Percentiles rank a stretch among this genome's conserved stretches.
These are phyloP conservation scores for Lindbergichthys nudifrons DNA, from an alignment of 2,797 vertebrate genomes.

Conservation along the genomic window DNA sequence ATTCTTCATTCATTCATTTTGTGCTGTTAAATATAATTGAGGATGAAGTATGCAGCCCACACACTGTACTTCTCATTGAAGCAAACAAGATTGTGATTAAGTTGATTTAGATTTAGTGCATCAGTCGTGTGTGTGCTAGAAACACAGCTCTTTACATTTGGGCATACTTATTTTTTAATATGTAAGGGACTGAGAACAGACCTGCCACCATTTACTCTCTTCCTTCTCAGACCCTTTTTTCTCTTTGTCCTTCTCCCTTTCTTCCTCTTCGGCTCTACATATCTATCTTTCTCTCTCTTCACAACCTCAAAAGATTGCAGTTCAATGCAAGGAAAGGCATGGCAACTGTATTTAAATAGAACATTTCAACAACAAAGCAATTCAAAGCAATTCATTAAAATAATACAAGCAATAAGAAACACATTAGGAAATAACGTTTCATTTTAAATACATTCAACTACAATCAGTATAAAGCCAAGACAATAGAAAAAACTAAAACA, in stretches of 20 bases:
- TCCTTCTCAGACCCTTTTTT: not conserved
- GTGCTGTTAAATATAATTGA: constrained; percentile 50
- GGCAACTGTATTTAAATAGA: too few species aligned
- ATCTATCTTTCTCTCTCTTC: constrained; percentile 20
- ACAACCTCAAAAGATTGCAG: constrained; percentile 12
- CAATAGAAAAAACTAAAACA: too few species aligned
- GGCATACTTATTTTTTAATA: not conserved
- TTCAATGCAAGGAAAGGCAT: not conserved
- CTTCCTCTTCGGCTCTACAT: constrained; percentile 8
- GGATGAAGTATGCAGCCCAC: constrained; percentile 39
- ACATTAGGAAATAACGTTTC: too few species aligned
- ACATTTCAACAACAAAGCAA: too few species aligned
- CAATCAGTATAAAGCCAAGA: too few species aligned
- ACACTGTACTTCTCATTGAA: constrained; percentile 50
- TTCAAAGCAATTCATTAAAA: too few species aligned
- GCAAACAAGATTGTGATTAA: constrained; percentile 35
- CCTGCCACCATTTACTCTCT: constrained; percentile 1
- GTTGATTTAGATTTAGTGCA: constrained; percentile 27
- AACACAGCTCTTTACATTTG: constrained; percentile 18
- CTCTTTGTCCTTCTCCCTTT: not conserved
- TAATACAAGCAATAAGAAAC: too few species aligned
- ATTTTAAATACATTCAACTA: too few species aligned
- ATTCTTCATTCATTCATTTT: constrained; percentile 26
- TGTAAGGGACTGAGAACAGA: not conserved
- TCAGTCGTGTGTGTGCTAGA: constrained; percentile 47